Percentiles rank a stretch among this genome's conserved stretches.
These are phyloP conservation scores for Eurystomus gularis DNA, from an alignment of 2,113 vertebrate species.

Conservation along the genomic window DNA sequence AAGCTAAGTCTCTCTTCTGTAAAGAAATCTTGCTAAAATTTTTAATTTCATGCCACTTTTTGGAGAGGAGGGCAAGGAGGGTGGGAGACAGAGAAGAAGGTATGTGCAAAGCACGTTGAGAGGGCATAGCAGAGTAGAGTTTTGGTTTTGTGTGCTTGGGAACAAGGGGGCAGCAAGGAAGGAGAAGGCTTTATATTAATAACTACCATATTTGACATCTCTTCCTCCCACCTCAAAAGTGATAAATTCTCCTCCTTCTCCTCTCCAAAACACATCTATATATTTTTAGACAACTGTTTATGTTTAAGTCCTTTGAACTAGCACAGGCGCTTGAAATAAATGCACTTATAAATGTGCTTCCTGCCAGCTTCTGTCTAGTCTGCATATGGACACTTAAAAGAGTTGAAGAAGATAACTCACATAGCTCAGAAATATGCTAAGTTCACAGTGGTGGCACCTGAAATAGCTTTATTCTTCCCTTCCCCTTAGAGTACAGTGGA, in stretches of 20 bases:
- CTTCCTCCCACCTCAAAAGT: slow-evolving; percentile 9
- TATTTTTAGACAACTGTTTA: not conserved
- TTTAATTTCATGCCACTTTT: slow-evolving; percentile 38
- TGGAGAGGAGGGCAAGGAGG: not conserved
- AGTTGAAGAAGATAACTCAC: not conserved
- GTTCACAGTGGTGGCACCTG: slow-evolving; percentile 29
- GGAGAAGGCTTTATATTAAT: slow-evolving; percentile 14
- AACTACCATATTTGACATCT: not conserved
- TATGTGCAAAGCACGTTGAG: not conserved
- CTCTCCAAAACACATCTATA: not conserved
- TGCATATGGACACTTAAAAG: slow-evolving; percentile 41
- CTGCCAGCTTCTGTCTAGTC: slow-evolving; percentile 34
- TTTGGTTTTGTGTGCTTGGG: not conserved
- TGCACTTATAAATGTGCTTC: slow-evolving; percentile 10
- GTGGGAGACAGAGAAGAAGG: not conserved
- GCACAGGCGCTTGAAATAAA: slow-evolving; percentile 43
- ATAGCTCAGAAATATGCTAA: slow-evolving; percentile 32
- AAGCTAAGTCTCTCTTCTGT: slow-evolving; percentile 26
- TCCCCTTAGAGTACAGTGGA: not conserved
- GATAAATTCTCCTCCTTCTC: not conserved
- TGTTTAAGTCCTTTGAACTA: slow-evolving; percentile 48
- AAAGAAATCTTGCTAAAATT: slow-evolving; percentile 22
- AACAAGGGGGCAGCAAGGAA: not conserved
- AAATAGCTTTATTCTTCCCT: slow-evolving; percentile 28
- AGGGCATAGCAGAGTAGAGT: not conserved